Evolutionary conservation across 2,888 invertebrate species (phyloP).

Genomic region (Eupithecia subumbrata): DNA sequence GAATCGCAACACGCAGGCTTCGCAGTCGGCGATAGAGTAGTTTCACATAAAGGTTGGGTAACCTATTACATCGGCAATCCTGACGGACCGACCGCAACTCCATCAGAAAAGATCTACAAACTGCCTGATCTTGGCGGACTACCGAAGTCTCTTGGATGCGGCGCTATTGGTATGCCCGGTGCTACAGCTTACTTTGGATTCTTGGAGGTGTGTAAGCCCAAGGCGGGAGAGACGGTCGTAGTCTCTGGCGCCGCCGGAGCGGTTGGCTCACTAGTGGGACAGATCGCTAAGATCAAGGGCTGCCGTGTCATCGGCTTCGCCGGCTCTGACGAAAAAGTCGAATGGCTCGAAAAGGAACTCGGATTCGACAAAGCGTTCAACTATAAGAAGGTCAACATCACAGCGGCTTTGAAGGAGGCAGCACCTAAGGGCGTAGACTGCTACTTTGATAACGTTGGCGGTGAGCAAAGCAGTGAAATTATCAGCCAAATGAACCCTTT

Average conservation of each 20-base stretch:
- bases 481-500: conserved; percentile 84
- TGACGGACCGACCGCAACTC: neutral
- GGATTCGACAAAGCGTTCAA: conserved; percentile 89
- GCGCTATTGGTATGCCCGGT: conserved; percentile 87
- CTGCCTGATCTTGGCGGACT: conserved; percentile 82
- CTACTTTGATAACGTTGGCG: conserved; percentile 91
- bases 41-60: conserved; percentile 74
- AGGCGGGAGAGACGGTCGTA: conserved; percentile 88
- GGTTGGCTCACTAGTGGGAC: conserved; percentile 80
- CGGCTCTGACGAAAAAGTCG: conserved; percentile 85
- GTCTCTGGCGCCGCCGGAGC: conserved; percentile 90
- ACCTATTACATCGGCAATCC: conserved; percentile 45
- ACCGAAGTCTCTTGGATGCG: conserved; percentile 83
- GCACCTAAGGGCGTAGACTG: conserved; percentile 89
- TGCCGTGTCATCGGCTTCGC: conserved; percentile 79
- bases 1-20: conserved; percentile 85
- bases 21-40: conserved; percentile 84
- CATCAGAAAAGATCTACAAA: conserved; percentile 50
- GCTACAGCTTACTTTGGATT: conserved; percentile 89
- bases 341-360: conserved; percentile 86
- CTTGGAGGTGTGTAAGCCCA: conserved; percentile 87
- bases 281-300: conserved; percentile 85
- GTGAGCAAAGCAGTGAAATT: conserved; percentile 84
- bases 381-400: conserved; percentile 86
- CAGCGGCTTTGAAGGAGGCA: conserved; percentile 80